phyloP scores from a whole-genome alignment of 2,797 vertebrate genomes.

The Sardinella longiceps region DNA sequence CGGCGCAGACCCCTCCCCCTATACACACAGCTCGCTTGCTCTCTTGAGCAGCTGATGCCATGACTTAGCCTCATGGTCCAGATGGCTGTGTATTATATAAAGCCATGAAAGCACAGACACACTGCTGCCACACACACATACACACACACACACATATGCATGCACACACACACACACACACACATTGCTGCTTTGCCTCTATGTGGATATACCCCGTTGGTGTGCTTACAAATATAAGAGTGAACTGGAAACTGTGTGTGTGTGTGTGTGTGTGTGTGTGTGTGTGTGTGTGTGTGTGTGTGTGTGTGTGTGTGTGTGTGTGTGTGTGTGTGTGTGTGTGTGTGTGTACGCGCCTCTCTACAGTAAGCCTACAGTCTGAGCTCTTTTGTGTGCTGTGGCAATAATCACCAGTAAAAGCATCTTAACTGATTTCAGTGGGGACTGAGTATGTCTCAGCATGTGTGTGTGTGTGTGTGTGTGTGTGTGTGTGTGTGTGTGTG shows the following conservation, averaged over 20 bases:
- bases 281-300: background rate
- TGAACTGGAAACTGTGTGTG: background rate
- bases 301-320: background rate
- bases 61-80: slow-evolving; percentile 35
- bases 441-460: background rate
- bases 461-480: background rate
- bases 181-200: background rate
- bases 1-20: background rate
- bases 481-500: background rate
- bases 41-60: slow-evolving; percentile 64
- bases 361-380: background rate
- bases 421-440: background rate
- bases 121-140: slow-evolving; percentile 28
- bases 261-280: background rate
- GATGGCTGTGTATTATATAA: slow-evolving; percentile 63
- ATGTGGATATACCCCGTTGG: background rate
- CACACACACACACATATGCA: slow-evolving; percentile 37
- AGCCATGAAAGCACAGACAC: slow-evolving; percentile 39
- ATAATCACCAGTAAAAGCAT: slow-evolving; percentile 3
- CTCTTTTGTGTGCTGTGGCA: background rate
- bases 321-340: slow-evolving; percentile 7
- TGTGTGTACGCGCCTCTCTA: background rate
- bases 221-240: background rate
- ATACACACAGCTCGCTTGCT: slow-evolving; percentile 52
- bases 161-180: slow-evolving; percentile 44